These are phyloP conservation scores for Bicyclus anynana DNA, from an alignment of 1,140 invertebrate genomes.

Conservation along the genomic window DNA sequence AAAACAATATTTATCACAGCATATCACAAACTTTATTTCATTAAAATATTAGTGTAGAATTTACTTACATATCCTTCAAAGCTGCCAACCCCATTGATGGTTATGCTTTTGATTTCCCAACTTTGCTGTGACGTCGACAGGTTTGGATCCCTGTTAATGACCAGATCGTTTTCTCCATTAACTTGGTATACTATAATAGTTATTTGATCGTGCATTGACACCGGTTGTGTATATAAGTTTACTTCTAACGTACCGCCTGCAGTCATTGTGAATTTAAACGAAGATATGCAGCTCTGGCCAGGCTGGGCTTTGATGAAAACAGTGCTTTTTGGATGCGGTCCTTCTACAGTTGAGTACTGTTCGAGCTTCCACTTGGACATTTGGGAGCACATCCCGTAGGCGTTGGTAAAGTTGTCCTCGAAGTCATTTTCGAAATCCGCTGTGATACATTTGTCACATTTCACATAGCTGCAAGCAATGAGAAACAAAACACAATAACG, in stretches of 20 bases:
- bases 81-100: no score
- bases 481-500: neutral
- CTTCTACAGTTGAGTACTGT: neutral
- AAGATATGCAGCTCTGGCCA: neutral
- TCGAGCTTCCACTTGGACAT: neutral
- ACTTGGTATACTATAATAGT: no score
- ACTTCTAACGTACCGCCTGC: neutral
- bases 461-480: neutral
- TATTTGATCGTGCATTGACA: no score
- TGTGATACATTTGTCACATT: neutral
- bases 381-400: neutral
- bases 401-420: neutral
- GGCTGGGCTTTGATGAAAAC: neutral
- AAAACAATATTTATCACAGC: no score
- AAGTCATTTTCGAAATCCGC: neutral
- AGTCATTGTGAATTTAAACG: neutral
- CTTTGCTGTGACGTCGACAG: no score
- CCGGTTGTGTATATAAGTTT: no score
- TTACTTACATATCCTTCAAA: no score
- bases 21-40: no score
- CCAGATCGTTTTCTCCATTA: no score
- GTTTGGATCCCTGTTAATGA: no score
- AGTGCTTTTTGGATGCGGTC: neutral
- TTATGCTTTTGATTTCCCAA: no score
- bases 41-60: no score